Evolutionary conservation across 2,888 invertebrate species (phyloP).

Genomic region (Terebella lapidaria): DNA sequence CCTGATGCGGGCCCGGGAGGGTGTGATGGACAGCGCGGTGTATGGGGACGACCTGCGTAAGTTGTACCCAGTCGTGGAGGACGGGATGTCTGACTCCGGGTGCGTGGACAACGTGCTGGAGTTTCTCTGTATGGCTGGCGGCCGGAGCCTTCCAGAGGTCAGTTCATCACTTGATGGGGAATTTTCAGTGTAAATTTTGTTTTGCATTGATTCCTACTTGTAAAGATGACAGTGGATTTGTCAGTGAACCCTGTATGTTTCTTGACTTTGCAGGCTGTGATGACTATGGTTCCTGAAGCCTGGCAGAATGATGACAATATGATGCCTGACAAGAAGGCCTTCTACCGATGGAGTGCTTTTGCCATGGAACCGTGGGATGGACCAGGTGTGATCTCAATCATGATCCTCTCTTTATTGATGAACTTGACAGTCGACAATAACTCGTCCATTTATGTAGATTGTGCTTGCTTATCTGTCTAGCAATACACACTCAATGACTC

Average conservation of each 20-base stretch:
- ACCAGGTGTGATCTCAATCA: conserved; percentile 34
- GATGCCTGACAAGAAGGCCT: conserved; percentile 86
- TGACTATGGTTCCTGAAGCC: conserved; percentile 98
- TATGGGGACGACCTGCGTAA: conserved; percentile 80
- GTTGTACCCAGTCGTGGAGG: conserved; percentile 95
- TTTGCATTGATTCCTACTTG: background rate
- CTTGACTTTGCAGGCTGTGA: conserved; percentile 79
- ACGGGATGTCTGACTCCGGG: conserved; percentile 95
- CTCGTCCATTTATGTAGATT: too few relatives aligned
- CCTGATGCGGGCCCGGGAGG: conserved; percentile 96
- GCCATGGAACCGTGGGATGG: conserved; percentile 99
- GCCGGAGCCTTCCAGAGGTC: conserved; percentile 79
- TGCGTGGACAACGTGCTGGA: conserved; percentile 96
- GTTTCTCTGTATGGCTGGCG: conserved; percentile 90
- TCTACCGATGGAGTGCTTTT: conserved; percentile 94
- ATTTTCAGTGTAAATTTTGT: background rate
- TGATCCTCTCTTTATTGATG: too few relatives aligned
- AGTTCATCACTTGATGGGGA: background rate
- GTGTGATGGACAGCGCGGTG: conserved; percentile 84
- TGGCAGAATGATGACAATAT: conserved; percentile 93
- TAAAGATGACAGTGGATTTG: background rate
- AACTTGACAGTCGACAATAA: too few relatives aligned
- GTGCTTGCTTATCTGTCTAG: too few relatives aligned
- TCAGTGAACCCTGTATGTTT: too few relatives aligned
- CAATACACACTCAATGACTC: too few relatives aligned